Conservation (phyloP, 2,113 vertebrate species). For the Rhadina sibilatrix region DNA sequence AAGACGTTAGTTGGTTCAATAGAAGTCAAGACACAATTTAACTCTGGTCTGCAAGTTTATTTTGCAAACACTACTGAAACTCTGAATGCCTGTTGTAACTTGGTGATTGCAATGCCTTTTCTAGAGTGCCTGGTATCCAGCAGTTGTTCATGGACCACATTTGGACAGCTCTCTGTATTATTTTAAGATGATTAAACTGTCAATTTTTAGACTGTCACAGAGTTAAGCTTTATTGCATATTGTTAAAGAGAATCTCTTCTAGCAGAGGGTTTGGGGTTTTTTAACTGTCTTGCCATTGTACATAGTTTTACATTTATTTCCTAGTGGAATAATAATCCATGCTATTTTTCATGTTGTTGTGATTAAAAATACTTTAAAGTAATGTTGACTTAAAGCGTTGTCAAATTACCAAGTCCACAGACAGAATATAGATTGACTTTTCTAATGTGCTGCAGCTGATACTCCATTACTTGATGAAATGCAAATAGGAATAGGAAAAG, state of each 20-base stretch:
- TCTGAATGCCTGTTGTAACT: background rate
- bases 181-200: slow-evolving; percentile 3
- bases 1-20: background rate
- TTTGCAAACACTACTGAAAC: background rate
- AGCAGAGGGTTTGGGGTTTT: background rate
- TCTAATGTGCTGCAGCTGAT: background rate
- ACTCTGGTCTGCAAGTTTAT: background rate
- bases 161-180: background rate
- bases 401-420: background rate
- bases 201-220: background rate
- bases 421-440: background rate
- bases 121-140: background rate
- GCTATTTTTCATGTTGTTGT: background rate
- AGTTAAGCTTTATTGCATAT: background rate
- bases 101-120: background rate
- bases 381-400: background rate
- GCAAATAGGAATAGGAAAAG: background rate
- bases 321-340: background rate
- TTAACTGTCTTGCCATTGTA: background rate
- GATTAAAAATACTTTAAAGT: slow-evolving; percentile 16
- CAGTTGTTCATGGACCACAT: background rate
- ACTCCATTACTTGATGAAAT: background rate
- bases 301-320: background rate
- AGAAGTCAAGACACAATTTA: background rate
- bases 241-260: background rate